Conservation (phyloP, 2,888 invertebrate genomes). For the Himalopsyche anomala region DNA sequence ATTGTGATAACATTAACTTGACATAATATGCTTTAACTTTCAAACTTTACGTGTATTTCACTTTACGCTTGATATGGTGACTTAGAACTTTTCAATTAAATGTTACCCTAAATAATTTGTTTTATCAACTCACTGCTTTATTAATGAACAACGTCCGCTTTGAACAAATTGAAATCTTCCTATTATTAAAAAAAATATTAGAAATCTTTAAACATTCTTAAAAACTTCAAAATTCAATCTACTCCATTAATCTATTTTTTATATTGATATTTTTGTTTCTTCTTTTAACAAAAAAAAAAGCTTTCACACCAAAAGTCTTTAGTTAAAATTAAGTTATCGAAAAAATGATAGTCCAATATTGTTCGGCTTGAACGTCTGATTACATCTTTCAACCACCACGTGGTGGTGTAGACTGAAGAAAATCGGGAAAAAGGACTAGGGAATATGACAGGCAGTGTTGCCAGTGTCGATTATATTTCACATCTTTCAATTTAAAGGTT, state of each 20-base stretch:
- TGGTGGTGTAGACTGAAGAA: background rate
- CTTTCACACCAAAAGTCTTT: background rate
- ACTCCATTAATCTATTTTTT: background rate
- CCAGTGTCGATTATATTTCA: background rate
- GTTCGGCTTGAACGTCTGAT: background rate
- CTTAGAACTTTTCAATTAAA: background rate
- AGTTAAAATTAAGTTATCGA: background rate
- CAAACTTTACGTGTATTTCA: background rate
- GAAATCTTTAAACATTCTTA: background rate
- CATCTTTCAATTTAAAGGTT: background rate
- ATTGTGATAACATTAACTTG: background rate
- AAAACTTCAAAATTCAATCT: background rate
- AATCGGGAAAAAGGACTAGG: background rate
- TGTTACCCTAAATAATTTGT: background rate
- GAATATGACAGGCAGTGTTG: constrained; percentile 10
- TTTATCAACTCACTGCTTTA: background rate
- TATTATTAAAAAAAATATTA: background rate
- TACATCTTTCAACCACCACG: background rate
- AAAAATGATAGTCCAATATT: background rate
- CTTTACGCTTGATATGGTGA: background rate
- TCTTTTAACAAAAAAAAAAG: background rate
- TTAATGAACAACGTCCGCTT: background rate
- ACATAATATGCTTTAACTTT: background rate
- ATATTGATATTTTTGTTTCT: background rate
- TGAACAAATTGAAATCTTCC: background rate